A percentile compares a stretch with the other conserved stretches of the same genome.
Conservation (phyloP, 2,888 invertebrate species). For the Adineta ricciae region DNA sequence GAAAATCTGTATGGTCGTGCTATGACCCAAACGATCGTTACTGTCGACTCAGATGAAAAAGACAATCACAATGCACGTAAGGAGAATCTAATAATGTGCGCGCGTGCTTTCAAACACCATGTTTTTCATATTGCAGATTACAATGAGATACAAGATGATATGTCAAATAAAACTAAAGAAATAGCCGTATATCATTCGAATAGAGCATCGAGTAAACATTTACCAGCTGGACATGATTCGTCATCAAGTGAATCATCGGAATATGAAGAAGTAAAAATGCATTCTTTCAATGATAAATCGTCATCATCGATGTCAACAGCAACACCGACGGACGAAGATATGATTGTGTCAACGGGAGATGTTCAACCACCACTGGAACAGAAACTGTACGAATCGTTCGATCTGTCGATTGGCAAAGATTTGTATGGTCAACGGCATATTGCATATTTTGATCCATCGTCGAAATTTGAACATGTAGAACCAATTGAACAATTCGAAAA, state of each 20-base stretch:
- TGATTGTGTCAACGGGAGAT: not conserved
- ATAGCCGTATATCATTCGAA: not conserved
- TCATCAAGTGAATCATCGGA: not conserved
- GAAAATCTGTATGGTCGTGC: not conserved
- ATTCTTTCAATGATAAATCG: not conserved
- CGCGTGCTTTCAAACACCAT: too few relatives aligned
- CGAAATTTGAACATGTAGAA: not conserved
- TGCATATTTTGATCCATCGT: not conserved
- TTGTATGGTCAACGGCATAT: not conserved
- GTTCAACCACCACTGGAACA: not conserved
- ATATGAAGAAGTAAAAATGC: not conserved
- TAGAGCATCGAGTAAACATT: not conserved
- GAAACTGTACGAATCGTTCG: not conserved
- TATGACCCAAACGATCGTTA: not conserved
- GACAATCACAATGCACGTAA: not conserved
- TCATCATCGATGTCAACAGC: not conserved
- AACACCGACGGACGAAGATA: not conserved
- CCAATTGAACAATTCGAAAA: not conserved
- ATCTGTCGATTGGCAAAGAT: not conserved
- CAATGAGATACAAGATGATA: not conserved
- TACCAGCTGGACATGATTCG: not conserved
- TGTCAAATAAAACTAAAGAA: not conserved
- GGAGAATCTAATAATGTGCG: not conserved
- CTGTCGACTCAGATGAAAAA: not conserved
- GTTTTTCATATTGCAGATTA: not conserved